These are phyloP conservation scores for Crypturellus tataupa DNA, from an alignment of 2,797 vertebrate genomes.

Conservation along the genomic window DNA sequence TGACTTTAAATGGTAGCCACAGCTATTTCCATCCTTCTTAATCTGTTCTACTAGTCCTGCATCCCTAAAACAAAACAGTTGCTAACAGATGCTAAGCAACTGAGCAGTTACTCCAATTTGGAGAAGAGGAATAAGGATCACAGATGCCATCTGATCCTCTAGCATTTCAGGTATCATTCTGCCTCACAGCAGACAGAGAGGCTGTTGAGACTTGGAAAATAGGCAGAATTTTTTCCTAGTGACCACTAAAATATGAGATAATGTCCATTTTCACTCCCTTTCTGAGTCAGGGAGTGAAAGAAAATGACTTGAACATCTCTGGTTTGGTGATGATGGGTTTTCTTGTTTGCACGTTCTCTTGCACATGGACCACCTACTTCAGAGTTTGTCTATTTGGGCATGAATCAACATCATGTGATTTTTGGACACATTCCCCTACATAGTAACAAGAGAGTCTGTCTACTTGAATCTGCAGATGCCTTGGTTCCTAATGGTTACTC, in stretches of 20 bases:
- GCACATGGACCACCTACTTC: too few species aligned
- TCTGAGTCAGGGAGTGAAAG: not conserved
- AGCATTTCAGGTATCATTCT: not conserved
- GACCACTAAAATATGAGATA: not conserved
- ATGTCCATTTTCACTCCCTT: not conserved
- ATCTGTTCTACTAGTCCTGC: not conserved
- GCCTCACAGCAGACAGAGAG: not conserved
- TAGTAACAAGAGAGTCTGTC: not conserved
- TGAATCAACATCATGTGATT: not conserved
- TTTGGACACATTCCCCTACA: not conserved
- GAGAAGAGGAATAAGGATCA: not conserved
- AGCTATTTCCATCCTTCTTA: not conserved
- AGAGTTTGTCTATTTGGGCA: not conserved
- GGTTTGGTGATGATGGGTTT: not conserved
- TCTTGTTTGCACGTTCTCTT: not conserved
- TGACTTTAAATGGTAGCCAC: not conserved
- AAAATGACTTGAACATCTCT: not conserved
- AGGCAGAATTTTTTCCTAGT: not conserved
- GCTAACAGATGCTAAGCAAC: too few species aligned
- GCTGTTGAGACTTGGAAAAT: not conserved
- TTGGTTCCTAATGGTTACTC: not conserved
- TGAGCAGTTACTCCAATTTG: not conserved
- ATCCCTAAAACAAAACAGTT: not conserved
- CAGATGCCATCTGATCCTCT: fast-evolving
- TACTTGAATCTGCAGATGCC: not conserved